phyloP scores from a whole-genome alignment of 2,113 vertebrate species.

The Amia ocellicauda region DNA sequence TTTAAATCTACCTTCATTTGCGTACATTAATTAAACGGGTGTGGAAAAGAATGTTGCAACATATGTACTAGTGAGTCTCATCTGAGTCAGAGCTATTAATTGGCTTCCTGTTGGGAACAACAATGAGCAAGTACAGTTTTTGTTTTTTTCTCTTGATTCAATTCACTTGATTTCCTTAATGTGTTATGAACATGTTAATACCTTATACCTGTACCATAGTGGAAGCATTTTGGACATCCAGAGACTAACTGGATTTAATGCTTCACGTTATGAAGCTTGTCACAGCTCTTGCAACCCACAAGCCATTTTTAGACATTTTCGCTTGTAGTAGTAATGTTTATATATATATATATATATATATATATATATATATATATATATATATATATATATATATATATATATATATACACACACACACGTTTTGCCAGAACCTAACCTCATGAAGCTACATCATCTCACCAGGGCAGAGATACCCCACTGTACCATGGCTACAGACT shows the following conservation, averaged over 20 bases:
- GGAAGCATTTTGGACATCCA: background rate
- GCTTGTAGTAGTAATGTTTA: no score
- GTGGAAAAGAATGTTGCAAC: slow-evolving; percentile 4
- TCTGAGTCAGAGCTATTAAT: slow-evolving; percentile 17
- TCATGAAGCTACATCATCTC: no score
- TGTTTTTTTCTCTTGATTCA: background rate
- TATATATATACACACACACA: no score
- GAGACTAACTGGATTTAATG: slow-evolving; percentile 17
- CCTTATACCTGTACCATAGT: background rate
- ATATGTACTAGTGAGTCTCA: background rate
- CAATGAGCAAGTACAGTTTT: slow-evolving; percentile 7
- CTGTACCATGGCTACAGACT: slow-evolving; percentile 20
- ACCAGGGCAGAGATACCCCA: no score
- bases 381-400: no score
- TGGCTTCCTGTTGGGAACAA: slow-evolving; percentile 23
- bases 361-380: no score
- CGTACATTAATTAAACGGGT: slow-evolving; percentile 18
- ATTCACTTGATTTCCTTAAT: background rate
- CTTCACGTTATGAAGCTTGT: no score
- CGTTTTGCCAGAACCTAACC: no score
- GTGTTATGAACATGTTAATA: background rate
- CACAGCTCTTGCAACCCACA: no score
- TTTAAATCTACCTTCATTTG: background rate
- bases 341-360: no score
- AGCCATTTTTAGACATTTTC: no score